These are phyloP conservation scores for Luscinia luscinia DNA, from an alignment of 2,797 vertebrate genomes.

Conservation along the genomic window DNA sequence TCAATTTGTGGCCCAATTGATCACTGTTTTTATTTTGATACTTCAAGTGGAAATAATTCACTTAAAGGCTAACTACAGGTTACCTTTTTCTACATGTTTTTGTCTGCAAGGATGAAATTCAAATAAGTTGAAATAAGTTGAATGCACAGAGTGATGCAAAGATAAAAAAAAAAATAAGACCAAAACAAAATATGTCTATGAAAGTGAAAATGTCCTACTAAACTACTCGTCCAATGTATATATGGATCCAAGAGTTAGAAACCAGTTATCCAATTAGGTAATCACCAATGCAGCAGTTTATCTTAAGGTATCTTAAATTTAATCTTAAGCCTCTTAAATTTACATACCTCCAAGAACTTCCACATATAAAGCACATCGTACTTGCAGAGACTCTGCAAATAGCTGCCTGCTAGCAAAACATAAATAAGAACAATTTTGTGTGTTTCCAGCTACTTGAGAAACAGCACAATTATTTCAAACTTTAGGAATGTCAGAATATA, in stretches of 20 bases:
- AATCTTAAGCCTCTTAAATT: neutral
- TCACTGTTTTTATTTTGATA: neutral
- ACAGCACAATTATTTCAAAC: neutral
- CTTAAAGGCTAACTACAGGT: neutral
- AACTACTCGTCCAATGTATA: neutral
- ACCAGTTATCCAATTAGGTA: neutral
- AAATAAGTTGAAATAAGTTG: no score
- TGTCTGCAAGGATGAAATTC: neutral
- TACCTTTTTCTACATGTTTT: neutral
- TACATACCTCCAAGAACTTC: neutral
- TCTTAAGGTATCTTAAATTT: neutral
- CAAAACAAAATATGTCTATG: neutral
- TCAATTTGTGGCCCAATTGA: neutral
- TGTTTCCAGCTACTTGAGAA: neutral
- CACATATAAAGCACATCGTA: neutral
- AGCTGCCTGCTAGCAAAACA: neutral
- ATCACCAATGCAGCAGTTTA: neutral
- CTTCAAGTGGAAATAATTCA: neutral
- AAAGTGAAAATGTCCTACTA: neutral
- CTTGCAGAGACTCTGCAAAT: neutral
- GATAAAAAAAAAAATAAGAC: no score
- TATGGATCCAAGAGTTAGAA: neutral
- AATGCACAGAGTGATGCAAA: no score
- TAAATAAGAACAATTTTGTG: neutral
- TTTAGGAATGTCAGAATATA: neutral